Conservation (phyloP, 2,888 invertebrate species). For the Erpobdella octoculata region DNA sequence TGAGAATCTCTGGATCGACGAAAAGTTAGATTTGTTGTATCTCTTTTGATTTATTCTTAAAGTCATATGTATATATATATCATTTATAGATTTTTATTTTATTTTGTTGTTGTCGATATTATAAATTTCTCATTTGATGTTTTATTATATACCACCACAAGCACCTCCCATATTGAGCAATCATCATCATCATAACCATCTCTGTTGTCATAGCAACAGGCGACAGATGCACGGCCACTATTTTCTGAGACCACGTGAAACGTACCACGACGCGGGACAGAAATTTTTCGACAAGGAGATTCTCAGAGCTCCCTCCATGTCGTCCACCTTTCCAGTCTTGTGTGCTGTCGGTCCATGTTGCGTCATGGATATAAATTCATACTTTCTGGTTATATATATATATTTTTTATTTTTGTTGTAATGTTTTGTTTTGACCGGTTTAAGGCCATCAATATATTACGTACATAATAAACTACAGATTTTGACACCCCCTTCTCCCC, state of each 20-base stretch:
- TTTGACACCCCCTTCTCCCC: too few species aligned
- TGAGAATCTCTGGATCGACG: slow-evolving; percentile 15
- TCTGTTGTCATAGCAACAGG: background rate
- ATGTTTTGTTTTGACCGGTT: too few species aligned
- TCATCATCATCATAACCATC: background rate
- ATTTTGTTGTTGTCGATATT: too few species aligned
- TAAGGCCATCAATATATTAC: too few species aligned
- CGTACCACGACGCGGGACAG: background rate
- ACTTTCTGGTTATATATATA: slow-evolving; percentile 5
- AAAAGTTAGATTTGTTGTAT: background rate
- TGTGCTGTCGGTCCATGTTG: background rate
- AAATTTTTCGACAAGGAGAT: slow-evolving; percentile 12
- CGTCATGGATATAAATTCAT: slow-evolving; percentile 18
- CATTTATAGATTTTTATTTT: too few species aligned
- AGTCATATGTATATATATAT: background rate
- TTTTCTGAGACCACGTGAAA: slow-evolving; percentile 14
- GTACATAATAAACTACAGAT: too few species aligned
- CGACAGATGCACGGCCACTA: slow-evolving; percentile 21
- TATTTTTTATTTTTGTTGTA: too few species aligned
- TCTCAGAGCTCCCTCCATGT: background rate
- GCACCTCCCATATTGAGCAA: background rate
- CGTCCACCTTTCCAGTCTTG: background rate
- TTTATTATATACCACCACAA: too few species aligned
- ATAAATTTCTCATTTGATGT: background rate
- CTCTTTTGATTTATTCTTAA: background rate